Percentiles rank a stretch among this genome's conserved stretches.
Evolutionary conservation across 2,888 invertebrate species (phyloP).

Genomic region (Dysmachus trigonus): DNA sequence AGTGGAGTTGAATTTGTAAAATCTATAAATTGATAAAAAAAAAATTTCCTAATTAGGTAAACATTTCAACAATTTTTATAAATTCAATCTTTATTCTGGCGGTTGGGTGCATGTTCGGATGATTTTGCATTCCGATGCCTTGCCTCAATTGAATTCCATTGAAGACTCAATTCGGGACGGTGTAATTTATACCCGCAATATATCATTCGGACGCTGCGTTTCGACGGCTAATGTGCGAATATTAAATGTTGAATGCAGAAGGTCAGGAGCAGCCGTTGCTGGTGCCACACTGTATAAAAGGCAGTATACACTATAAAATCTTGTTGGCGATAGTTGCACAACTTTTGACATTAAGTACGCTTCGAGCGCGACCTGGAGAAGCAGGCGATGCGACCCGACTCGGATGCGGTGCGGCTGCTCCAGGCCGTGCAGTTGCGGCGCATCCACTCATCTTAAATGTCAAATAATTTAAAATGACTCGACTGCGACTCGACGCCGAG

Average conservation of each 20-base stretch:
- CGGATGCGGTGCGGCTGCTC: not conserved
- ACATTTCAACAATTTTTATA: not conserved
- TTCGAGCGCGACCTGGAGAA: not conserved
- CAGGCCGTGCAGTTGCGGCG: not conserved
- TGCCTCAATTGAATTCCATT: not conserved
- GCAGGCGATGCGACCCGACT: not conserved
- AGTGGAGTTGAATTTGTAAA: not conserved
- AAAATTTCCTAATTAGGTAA: not conserved
- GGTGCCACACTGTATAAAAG: not conserved
- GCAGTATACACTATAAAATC: not conserved
- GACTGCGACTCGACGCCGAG: not conserved
- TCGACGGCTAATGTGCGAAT: not conserved
- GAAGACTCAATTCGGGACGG: not conserved
- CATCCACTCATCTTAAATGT: not conserved
- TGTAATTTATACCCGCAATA: not conserved
- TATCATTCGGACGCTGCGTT: not conserved
- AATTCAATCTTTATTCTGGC: not conserved
- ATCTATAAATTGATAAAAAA: not conserved
- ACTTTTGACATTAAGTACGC: not conserved
- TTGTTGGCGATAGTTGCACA: not conserved
- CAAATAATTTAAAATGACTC: not conserved
- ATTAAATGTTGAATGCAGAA: not conserved
- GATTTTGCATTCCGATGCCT: not conserved
- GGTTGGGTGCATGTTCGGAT: not conserved
- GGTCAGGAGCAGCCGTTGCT: not conserved